Percentiles rank a stretch among this genome's conserved stretches.
These are phyloP conservation scores for Microctonus brassicae DNA, from an alignment of 2,888 invertebrate species.

Conservation along the genomic window DNA sequence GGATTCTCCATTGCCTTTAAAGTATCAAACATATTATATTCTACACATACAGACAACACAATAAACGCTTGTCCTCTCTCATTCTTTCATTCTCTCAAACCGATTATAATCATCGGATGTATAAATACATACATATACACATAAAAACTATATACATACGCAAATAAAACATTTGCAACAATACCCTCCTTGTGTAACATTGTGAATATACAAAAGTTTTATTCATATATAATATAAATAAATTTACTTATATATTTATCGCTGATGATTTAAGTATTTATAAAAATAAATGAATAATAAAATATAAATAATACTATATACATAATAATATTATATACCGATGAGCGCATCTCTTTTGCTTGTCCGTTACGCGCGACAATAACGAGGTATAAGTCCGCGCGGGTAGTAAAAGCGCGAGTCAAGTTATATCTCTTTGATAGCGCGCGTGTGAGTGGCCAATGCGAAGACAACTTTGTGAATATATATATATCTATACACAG, in stretches of 20 bases:
- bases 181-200: not conserved
- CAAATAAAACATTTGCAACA: not conserved
- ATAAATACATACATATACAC: not conserved
- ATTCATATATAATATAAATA: not conserved
- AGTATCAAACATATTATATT: too few relatives aligned
- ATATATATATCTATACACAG: too few relatives aligned
- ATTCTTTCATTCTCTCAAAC: not conserved
- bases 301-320: too few relatives aligned
- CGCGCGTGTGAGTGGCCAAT: slow-evolving; percentile 28
- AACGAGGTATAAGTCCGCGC: slow-evolving; percentile 61
- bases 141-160: too few relatives aligned
- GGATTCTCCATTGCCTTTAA: not conserved
- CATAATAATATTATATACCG: too few relatives aligned
- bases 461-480: slow-evolving; percentile 36
- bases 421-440: slow-evolving; percentile 9
- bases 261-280: not conserved
- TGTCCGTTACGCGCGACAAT: slow-evolving; percentile 50
- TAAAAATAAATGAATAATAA: not conserved
- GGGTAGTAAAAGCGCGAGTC: slow-evolving; percentile 44
- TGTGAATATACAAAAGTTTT: not conserved
- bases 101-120: not conserved
- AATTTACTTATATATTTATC: too few relatives aligned
- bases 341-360: not conserved
- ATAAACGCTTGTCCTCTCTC: not conserved
- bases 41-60: not conserved